These are phyloP conservation scores for Sinella curviseta DNA, from an alignment of 1,140 invertebrate species.

Conservation along the genomic window DNA sequence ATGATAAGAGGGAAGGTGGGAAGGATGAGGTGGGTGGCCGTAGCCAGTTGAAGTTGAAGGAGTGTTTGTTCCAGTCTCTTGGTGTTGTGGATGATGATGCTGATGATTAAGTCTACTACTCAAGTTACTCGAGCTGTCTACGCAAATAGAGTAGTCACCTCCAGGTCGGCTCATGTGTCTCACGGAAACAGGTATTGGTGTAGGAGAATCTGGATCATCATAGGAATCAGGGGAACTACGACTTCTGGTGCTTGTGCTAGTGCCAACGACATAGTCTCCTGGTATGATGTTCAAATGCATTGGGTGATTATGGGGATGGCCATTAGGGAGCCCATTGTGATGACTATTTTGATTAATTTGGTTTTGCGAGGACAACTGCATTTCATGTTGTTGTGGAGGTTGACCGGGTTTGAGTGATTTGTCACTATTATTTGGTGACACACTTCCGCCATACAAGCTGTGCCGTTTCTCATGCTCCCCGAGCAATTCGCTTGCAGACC, in stretches of 20 bases:
- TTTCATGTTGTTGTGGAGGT: conserved; percentile 9
- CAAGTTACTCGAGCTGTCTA: conserved; percentile 29
- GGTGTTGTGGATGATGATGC: conserved; percentile 21
- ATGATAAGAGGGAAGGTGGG: conserved; percentile 14
- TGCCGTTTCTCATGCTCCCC: conserved; percentile 49
- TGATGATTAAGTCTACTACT: conserved; percentile 20
- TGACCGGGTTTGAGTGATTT: conserved; percentile 3
- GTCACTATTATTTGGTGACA: conserved; percentile 33
- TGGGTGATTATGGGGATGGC: conserved; percentile 31
- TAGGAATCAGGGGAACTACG: conserved; percentile 47
- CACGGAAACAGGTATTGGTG: conserved; percentile 47
- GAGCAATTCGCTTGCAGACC: conserved; percentile 44
- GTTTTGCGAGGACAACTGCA: conserved; percentile 12
- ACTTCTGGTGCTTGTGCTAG: conserved; percentile 43
- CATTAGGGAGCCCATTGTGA: conserved; percentile 22
- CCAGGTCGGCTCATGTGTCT: conserved; percentile 34
- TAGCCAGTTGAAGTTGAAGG: not conserved
- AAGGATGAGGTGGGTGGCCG: conserved; percentile 6
- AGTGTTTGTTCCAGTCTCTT: conserved; percentile 20
- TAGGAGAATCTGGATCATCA: conserved; percentile 48
- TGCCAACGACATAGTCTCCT: conserved; percentile 30
- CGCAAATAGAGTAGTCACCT: conserved; percentile 42
- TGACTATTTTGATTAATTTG: conserved; percentile 27
- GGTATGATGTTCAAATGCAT: conserved; percentile 44
- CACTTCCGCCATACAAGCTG: conserved; percentile 48